These are phyloP conservation scores for Halcyon senegalensis DNA, from an alignment of 2,113 vertebrate genomes.

Conservation along the genomic window DNA sequence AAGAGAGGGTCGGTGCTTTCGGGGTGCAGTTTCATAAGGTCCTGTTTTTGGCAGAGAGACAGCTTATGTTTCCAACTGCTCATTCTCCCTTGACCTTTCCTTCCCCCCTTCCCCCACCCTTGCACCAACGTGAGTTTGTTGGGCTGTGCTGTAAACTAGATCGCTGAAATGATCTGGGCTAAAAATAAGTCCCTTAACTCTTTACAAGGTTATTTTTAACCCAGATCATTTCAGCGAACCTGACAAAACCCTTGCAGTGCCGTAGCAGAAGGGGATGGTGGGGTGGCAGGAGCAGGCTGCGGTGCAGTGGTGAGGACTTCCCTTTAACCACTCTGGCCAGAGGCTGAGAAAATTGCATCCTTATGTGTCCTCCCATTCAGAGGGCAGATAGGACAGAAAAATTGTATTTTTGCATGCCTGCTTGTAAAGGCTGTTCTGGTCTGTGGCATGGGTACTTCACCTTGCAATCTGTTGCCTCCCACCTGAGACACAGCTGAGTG, in stretches of 20 bases:
- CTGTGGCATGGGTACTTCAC: neutral
- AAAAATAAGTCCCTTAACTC: conserved; percentile 51
- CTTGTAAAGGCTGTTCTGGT: neutral
- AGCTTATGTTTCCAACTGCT: neutral
- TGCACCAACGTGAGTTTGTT: neutral
- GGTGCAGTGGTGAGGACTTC: neutral
- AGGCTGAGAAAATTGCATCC: neutral
- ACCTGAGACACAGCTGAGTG: neutral
- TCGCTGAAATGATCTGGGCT: conserved; percentile 44
- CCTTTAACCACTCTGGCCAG: neutral
- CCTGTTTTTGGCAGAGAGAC: neutral
- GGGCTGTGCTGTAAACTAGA: conserved; percentile 14
- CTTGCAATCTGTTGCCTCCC: neutral
- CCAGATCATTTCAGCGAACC: conserved; percentile 18
- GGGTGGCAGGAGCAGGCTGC: neutral
- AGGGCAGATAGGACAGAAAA: neutral
- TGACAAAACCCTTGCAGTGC: neutral
- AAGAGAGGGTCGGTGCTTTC: neutral
- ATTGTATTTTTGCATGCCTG: neutral
- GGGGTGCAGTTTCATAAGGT: neutral
- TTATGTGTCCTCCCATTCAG: neutral
- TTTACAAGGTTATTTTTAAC: conserved; percentile 63
- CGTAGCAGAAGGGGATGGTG: neutral
- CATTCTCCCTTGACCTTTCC: conserved; percentile 46
- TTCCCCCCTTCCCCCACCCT: neutral